Evolutionary conservation across 2,797 vertebrate genomes (phyloP), one percentile per base, ranked within the genome.

Genomic region (Melanotaenia maccullochi): DNA sequence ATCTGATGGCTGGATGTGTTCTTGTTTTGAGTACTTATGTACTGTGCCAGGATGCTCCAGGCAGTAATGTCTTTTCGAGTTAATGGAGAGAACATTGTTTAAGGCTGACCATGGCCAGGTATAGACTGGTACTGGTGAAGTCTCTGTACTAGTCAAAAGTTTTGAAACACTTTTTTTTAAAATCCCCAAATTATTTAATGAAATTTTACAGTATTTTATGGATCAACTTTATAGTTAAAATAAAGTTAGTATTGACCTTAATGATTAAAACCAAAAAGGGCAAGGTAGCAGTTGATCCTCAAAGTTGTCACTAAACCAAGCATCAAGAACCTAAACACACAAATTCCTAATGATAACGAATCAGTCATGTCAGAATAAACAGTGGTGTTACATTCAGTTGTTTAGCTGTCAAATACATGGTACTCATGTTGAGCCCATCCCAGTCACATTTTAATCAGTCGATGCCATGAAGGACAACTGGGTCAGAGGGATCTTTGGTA

Each of bases 21-120:
- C 49, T 63, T 65, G n/a, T 61, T 74, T 76, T 61, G 40, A 56
- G 62, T 73, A 65, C 68, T 47, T 54, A 60, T 58, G 51, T 5
- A 6, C 61, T 38, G 61, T 18, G 73, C 78, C 87, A 85, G 77
- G 64, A 68, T 64, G 69, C 68, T 28, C 9, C 72, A 66, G 71
- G 73, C 72, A 71, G 71, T 82, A 65, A 80, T 81, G 69, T 78
- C 85, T 66, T 84, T 83, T 70, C 75, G 65, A 81, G 65, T 65
- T 81, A 87, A 86, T 73, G 69, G 75, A 81, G 75, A 54, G 65
- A 74, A 74, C 66, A 65, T 59, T 25, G 78, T 75, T 33, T 74
- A 72, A 85, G 81, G 68, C 64, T 75, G 76, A 80, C 74, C 54
- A 64, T 18, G 81, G 76, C 70, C 75, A 83, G 71, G 65, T 79